A percentile compares a stretch with the other conserved stretches of the same genome.
Conservation (phyloP, 2,888 invertebrate species). For the Parapristionchus giblindavisi region DNA sequence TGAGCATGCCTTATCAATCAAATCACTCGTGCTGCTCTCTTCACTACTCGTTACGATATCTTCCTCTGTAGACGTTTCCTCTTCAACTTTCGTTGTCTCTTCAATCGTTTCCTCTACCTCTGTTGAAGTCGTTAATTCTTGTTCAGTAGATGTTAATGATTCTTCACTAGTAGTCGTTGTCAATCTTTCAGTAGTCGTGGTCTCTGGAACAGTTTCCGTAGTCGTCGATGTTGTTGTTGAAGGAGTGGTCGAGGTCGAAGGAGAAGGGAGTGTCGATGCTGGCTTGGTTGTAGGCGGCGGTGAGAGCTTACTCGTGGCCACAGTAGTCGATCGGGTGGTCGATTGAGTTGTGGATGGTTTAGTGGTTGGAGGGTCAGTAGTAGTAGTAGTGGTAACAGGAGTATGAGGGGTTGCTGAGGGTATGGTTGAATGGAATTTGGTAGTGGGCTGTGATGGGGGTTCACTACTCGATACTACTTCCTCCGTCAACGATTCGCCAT, state of each 20-base stretch:
- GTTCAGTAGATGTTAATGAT: not conserved
- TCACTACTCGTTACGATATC: no score
- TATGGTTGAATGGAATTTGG: not conserved
- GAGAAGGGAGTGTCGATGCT: constrained; percentile 20
- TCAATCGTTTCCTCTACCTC: not conserved
- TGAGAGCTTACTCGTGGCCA: not conserved
- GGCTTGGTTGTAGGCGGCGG: constrained; percentile 2
- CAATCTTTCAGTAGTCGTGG: not conserved
- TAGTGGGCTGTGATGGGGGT: not conserved
- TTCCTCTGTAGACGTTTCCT: not conserved
- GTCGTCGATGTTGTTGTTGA: constrained; percentile 33
- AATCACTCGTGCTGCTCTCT: no score
- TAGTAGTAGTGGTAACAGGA: constrained; percentile 14
- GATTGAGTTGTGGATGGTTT: not conserved
- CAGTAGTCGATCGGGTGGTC: constrained; percentile 30
- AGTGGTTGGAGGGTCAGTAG: constrained; percentile 12
- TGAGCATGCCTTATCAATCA: constrained; percentile 31
- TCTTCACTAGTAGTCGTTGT: constrained; percentile 6
- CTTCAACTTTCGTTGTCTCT: not conserved
- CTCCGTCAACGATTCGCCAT: no score
- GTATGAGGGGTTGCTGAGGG: not conserved
- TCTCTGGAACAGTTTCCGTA: not conserved
- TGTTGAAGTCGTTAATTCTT: no score
- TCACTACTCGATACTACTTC: no score
- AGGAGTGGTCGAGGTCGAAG: not conserved